Base-by-base conservation (phyloP, 2,113 vertebrate species). In the Pogonocichla stellata region DNA sequence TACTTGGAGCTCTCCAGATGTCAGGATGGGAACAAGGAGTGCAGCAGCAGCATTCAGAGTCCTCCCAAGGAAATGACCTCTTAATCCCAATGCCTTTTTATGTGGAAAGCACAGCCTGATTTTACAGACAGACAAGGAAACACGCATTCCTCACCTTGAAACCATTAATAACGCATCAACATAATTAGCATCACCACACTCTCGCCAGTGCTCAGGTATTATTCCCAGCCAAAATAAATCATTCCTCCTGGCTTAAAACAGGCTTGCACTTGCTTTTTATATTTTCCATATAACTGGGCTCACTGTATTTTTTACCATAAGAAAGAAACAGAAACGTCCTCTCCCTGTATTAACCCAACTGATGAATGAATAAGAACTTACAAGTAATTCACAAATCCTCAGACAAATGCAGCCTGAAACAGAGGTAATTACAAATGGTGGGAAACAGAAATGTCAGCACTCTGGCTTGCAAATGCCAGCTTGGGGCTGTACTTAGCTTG, bases 1-100 rank as follows among this genome's bases (percentile, higher is more conserved):
- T 67, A 48, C 79, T 56, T 86, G 84, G 65, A 69, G 77, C n/a
- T 50, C 50, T 90, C 83, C 80, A 96, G 92, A 91, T 42, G 66
- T 67, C 89, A 96, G 77, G 67, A 60, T 28, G 42, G 56, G 74
- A 96, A 97, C 66, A 88, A 4, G 4, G 40, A 77, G 83, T 93
- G 90, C 95, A 77, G 51, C 81, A 56, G 57, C 72, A 84, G 66
- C 62, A 95, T 74, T 78, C 94, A 87, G 51, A 96, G 92, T 74
- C 48, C 86, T 57, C 33, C 66, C 90, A 92, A 97, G 84, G 69
- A 93, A 86, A 96, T 43, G 48, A 51, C 85, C 29, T 2, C 67
- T 94, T 94, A 88, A 97, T 96, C 87, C 56, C 36, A n/a, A 14
- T 17, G 72, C 75, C 40, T 57, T 58, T 71, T 54, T 14, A 51